Percentiles rank a stretch among this genome's conserved stretches.
Conservation (phyloP, 53 echinoderm and acorn worm genomes). For the Stichopus horrens region DNA sequence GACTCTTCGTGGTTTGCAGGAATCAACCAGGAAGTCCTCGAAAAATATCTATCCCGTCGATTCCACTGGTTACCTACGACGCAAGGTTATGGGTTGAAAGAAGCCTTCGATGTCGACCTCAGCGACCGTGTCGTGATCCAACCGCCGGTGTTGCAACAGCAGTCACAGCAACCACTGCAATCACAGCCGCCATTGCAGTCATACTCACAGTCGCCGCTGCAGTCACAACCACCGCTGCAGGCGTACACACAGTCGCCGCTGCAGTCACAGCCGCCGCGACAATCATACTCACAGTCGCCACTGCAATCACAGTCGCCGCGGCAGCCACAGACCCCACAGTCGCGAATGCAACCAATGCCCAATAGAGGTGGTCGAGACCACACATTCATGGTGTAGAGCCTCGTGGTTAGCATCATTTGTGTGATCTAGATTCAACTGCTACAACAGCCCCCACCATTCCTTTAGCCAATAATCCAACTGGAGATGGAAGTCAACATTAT, state of each 20-base stretch:
- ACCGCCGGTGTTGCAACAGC: neutral
- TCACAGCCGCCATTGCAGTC: neutral
- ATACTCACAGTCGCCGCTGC: neutral
- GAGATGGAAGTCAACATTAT: too few species aligned
- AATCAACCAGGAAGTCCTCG: constrained; percentile 6
- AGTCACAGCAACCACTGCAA: neutral
- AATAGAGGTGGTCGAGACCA: neutral
- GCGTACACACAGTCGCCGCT: neutral
- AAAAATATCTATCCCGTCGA: constrained; percentile 28
- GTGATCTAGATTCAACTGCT: too few species aligned
- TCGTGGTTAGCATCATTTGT: too few species aligned
- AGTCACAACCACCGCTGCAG: neutral
- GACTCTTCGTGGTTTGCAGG: constrained; percentile 33
- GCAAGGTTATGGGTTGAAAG: constrained; percentile 30
- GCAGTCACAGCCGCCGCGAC: neutral
- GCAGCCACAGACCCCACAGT: neutral
- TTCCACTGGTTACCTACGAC: constrained; percentile 13
- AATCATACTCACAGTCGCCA: neutral
- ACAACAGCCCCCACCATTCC: too few species aligned
- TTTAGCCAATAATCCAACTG: too few species aligned
- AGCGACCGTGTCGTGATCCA: neutral
- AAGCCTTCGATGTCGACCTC: constrained; percentile 12
- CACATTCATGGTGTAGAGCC: too few species aligned
- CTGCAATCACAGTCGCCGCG: neutral
- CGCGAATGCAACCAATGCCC: neutral